phyloP scores from a whole-genome alignment of 2,888 invertebrate genomes.

The Xestoiulus laeticollis region DNA sequence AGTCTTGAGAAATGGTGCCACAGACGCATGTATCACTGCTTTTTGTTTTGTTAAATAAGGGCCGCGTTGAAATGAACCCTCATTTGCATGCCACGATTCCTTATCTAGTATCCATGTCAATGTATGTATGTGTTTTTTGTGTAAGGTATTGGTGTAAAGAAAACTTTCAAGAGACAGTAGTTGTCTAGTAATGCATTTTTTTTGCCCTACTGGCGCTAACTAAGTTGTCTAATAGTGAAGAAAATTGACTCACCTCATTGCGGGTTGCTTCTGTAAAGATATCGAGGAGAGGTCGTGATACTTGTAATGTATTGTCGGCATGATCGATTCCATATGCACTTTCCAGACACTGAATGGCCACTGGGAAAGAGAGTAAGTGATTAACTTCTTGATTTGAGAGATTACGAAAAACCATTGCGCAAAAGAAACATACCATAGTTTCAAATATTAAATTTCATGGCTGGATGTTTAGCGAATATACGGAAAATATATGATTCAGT shows the following conservation, averaged over 20 bases:
- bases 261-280: conserved; percentile 65
- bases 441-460: neutral
- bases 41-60: conserved; percentile 50
- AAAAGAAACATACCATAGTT: too few species aligned
- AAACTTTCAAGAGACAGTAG: neutral
- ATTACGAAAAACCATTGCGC: too few species aligned
- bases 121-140: conserved; percentile 23
- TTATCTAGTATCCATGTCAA: neutral
- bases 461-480: too few species aligned
- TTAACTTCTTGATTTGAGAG: too few species aligned
- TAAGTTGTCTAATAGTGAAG: neutral
- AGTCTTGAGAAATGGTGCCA: conserved; percentile 54
- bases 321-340: conserved; percentile 80
- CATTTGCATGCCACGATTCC: conserved; percentile 40
- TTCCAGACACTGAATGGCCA: conserved; percentile 93
- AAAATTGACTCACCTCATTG: conserved; percentile 48
- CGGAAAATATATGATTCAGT: neutral
- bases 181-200: neutral
- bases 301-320: conserved; percentile 61
- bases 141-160: neutral
- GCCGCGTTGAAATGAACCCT: conserved; percentile 44
- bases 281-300: conserved; percentile 65
- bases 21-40: conserved; percentile 54
- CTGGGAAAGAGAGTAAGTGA: conserved; percentile 64
- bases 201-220: conserved; percentile 16